These are phyloP conservation scores for Tenebrio molitor DNA, from an alignment of 1,140 invertebrate genomes.

Conservation along the genomic window DNA sequence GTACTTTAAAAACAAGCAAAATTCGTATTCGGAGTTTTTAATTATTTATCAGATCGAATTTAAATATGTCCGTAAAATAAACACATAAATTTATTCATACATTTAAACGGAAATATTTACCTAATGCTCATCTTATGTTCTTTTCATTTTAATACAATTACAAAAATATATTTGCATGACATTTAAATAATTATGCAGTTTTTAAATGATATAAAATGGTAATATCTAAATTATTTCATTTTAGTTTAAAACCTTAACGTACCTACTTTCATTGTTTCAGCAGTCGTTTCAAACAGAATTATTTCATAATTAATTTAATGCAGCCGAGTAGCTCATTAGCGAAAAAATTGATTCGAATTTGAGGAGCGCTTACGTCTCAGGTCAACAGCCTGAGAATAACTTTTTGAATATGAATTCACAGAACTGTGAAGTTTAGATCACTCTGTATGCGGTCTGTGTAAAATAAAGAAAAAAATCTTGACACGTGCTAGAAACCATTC, in stretches of 20 bases:
- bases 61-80: conserved; percentile 36
- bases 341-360: not conserved
- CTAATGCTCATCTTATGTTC: conserved; percentile 46
- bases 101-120: conserved; percentile 47
- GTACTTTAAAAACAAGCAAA: not conserved
- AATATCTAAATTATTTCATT: conserved; percentile 39
- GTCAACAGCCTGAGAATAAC: not conserved
- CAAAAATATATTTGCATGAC: conserved; percentile 43
- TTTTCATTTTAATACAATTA: conserved; percentile 47
- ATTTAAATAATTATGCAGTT: conserved; percentile 46
- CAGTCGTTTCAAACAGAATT: conserved; percentile 6
- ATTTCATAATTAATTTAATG: not conserved
- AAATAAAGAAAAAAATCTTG: too few relatives aligned
- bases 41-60: conserved; percentile 41
- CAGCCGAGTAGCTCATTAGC: not conserved
- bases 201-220: conserved; percentile 46
- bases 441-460: too few relatives aligned
- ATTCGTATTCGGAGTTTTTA: conserved; percentile 24
- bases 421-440: too few relatives aligned
- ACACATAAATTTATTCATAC: conserved; percentile 35
- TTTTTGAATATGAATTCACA: too few relatives aligned
- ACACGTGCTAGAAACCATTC: too few relatives aligned
- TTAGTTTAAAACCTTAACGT: conserved; percentile 26
- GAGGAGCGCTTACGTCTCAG: not conserved
- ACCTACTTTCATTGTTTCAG: conserved; percentile 30